Base-by-base conservation (phyloP, 2,888 invertebrate genomes). In the Magallana nippona region DNA sequence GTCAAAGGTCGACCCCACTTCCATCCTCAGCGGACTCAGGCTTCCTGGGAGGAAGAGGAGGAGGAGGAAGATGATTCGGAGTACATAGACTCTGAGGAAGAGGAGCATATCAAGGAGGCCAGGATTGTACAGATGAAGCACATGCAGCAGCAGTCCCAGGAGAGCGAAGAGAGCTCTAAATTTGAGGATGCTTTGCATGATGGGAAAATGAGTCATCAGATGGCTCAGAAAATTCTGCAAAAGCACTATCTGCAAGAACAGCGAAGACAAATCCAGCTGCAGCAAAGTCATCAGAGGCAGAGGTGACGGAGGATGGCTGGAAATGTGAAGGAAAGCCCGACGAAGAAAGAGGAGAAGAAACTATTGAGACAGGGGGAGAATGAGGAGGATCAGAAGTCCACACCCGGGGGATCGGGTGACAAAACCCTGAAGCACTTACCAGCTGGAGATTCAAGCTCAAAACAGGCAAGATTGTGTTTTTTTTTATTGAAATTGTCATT, bases 111-210 rank as follows among this genome's bases (percentile, higher is more conserved):
- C 77, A 91, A 91, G 77, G 87, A 90, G 57, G 86, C 88, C 19
- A 89, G 88, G 81, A 81, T 89, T 22, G 89, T 88, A 10, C 83
- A 86, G 71, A 83, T 87, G 81, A 87, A 85, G 44, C 87, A 88
- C 78, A n/a, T 71, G 78, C 82, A 83, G 11, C 79, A 82, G 19
- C 87, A 87, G 15, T 22, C 22, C 15, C 71, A 71, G 3, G 88
- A 90, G 82, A 91, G 90, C 85, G 91, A 91, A 44, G 91, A 90
- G 63, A 90, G 90, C 80, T 91, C 91, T 0, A 91, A 92, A n/a
- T 89, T 88, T 83, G 91, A 91, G 63, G 91, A 90, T n/a, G 88
- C 88, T 22, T 60, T 82, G 19, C 63, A 91, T 56, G 88, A 89
- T 79, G 86, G 86, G 32, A 88, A 88, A 80, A 85, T 87, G 63